phyloP scores from a whole-genome alignment of 2,888 invertebrate species.

The Melieria crassipennis region DNA sequence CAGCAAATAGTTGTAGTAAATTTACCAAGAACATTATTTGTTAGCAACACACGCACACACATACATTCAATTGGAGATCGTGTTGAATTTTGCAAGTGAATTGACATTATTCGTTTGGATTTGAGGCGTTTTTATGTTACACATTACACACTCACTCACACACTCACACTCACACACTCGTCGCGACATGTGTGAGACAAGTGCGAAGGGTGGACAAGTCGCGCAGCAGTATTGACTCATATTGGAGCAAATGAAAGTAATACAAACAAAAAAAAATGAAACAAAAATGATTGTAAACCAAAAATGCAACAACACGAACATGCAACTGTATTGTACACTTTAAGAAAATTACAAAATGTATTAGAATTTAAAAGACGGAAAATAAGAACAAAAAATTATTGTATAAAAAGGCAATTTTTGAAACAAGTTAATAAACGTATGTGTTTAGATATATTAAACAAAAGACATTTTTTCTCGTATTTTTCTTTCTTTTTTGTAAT shows the following conservation, averaged over 20 bases:
- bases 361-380: conserved; percentile 37
- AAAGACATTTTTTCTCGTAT: conserved; percentile 8
- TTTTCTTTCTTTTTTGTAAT: too few species aligned
- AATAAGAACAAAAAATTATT: conserved; percentile 32
- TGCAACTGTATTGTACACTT: conserved; percentile 28
- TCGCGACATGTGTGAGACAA: too few species aligned
- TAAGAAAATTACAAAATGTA: conserved; percentile 36
- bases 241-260: neutral
- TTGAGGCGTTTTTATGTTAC: too few species aligned
- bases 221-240: too few species aligned
- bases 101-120: too few species aligned
- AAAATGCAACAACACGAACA: conserved; percentile 19
- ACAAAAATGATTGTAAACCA: neutral
- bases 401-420: conserved; percentile 50
- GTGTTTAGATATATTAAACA: conserved; percentile 64
- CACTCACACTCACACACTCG: too few species aligned
- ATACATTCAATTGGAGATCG: too few species aligned
- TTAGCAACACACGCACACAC: conserved; percentile 18
- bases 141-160: too few species aligned
- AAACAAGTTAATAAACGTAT: conserved; percentile 64
- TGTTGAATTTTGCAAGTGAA: too few species aligned
- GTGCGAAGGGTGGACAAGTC: too few species aligned
- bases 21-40: too few species aligned
- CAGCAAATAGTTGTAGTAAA: too few species aligned
- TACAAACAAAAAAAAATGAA: neutral